Conservation (phyloP, 2,888 invertebrate genomes). For the Blera fallax region DNA sequence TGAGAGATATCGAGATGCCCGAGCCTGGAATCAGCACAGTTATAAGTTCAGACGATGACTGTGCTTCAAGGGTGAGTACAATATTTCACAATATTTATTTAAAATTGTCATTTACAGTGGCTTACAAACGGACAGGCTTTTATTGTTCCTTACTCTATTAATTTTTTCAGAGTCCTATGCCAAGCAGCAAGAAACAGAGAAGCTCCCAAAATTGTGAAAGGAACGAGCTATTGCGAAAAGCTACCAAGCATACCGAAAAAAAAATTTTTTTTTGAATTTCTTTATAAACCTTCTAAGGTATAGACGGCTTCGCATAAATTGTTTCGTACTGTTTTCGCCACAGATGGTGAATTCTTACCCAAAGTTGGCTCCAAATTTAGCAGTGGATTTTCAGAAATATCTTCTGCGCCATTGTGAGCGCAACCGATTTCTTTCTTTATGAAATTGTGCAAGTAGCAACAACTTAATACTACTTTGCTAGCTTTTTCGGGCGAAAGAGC, state of each 20-base stretch:
- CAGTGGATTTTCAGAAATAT: conserved; percentile 17
- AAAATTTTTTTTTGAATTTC: conserved; percentile 17
- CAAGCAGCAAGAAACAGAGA: conserved; percentile 9
- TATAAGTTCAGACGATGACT: conserved; percentile 66
- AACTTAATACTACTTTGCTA: conserved; percentile 36
- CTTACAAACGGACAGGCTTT: conserved; percentile 2
- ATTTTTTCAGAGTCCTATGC: conserved; percentile 1
- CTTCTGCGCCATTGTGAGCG: conserved; percentile 26
- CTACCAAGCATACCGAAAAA: conserved; percentile 29
- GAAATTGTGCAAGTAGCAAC: conserved; percentile 49
- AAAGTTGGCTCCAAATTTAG: conserved; percentile 18
- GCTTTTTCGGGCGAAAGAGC: conserved; percentile 31
- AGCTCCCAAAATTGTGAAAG: conserved; percentile 1
- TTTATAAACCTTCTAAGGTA: conserved; percentile 23
- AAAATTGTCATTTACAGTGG: background rate
- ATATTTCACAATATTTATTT: background rate
- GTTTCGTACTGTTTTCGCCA: conserved; percentile 23
- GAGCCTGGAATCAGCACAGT: conserved; percentile 9
- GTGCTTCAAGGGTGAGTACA: conserved; percentile 75
- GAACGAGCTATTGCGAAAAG: conserved; percentile 21
- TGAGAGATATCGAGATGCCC: conserved; percentile 27
- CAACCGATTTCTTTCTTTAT: conserved; percentile 44
- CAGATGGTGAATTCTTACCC: conserved; percentile 14
- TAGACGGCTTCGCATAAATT: conserved; percentile 23
- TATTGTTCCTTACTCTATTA: conserved; percentile 7